These are phyloP conservation scores for Pituophis catenifer DNA, from an alignment of 2,113 vertebrate species.

Conservation along the genomic window DNA sequence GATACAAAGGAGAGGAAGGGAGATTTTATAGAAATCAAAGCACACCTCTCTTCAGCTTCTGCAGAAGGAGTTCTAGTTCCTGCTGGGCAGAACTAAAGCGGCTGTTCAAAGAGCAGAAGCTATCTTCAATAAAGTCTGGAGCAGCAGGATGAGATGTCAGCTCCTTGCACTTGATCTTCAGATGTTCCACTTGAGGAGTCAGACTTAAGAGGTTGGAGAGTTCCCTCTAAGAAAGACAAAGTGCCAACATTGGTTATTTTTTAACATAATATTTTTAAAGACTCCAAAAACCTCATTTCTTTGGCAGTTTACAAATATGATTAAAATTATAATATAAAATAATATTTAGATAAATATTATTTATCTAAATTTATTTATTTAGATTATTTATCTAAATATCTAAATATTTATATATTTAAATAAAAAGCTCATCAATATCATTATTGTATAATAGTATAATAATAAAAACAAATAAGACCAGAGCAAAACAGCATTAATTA, in stretches of 20 bases:
- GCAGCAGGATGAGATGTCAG: conserved; percentile 59
- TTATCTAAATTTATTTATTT: no score
- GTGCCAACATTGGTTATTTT: neutral
- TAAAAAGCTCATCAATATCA: neutral
- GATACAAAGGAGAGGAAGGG: neutral
- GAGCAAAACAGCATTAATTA: neutral
- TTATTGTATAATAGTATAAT: neutral
- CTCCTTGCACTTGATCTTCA: conserved; percentile 61
- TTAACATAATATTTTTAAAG: neutral
- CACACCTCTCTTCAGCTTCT: conserved; percentile 75
- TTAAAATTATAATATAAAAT: neutral
- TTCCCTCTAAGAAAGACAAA: conserved; percentile 62
- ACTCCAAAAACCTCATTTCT: neutral
- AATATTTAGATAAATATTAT: neutral
- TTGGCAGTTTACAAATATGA: neutral
- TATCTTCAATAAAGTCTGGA: conserved; percentile 73
- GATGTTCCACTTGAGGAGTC: conserved; percentile 66
- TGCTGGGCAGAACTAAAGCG: conserved; percentile 67
- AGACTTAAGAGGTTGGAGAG: conserved; percentile 67
- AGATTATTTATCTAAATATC: no score
- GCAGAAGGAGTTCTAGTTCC: conserved; percentile 70
- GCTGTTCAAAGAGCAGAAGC: conserved; percentile 62
- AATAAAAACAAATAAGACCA: neutral
- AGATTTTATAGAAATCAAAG: neutral
- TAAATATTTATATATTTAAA: neutral